These are phyloP conservation scores for Phymastichus coffea DNA, from an alignment of 1,140 invertebrate species.

Conservation along the genomic window DNA sequence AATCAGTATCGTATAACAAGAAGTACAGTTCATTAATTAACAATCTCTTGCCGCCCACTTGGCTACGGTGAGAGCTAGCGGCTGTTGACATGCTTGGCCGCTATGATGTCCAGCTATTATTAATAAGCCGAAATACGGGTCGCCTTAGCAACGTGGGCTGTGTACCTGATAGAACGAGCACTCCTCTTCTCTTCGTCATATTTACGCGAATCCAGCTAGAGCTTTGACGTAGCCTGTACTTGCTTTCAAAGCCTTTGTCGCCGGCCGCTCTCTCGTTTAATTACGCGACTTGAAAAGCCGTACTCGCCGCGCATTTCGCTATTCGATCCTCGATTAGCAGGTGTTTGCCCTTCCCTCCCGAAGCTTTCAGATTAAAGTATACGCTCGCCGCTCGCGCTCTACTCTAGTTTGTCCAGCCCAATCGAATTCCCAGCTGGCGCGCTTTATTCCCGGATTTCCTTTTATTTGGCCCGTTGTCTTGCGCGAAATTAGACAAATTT, in stretches of 20 bases:
- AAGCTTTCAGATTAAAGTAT: too few species aligned
- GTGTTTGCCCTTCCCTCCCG: neutral
- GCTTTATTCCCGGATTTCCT: too few species aligned
- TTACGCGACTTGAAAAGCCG: neutral
- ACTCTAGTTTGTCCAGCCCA: too few species aligned
- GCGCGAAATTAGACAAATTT: too few species aligned
- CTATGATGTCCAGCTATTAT: neutral
- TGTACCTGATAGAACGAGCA: too few species aligned
- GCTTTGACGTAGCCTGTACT: too few species aligned
- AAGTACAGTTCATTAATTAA: neutral
- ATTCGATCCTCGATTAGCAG: slow-evolving; percentile 1
- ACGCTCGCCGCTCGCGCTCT: too few species aligned
- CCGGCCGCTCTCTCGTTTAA: neutral
- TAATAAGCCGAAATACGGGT: slow-evolving; percentile 8
- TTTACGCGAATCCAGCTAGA: neutral
- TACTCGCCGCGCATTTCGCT: too few species aligned
- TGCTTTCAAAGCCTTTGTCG: neutral
- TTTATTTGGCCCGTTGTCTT: too few species aligned
- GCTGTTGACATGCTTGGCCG: slow-evolving; percentile 5
- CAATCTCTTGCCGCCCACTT: neutral
- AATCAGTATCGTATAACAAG: too few species aligned
- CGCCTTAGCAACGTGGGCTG: slow-evolving; percentile 15
- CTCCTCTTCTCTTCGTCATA: too few species aligned
- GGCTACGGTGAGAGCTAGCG: neutral
- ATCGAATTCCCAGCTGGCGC: too few species aligned